Evolutionary conservation across 1,140 invertebrate genomes (phyloP), one percentile per base, ranked within the genome.

Genomic region (Drosophila sproati): DNA sequence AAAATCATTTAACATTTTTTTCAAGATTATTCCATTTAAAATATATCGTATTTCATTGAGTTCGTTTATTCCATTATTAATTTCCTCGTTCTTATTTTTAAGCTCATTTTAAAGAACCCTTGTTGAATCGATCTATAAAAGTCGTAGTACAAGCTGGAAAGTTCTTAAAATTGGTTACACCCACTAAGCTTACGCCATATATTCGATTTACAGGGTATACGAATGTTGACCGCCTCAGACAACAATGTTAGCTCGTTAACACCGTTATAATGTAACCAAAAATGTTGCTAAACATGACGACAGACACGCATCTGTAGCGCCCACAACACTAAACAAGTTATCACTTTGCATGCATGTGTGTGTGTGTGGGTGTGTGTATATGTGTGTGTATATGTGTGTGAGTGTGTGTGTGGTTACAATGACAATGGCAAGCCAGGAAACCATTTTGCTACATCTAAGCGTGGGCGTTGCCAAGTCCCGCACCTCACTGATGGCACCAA

Each of bases 191-290:
- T 12, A 4, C 2, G 12, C 47, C 28, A 8, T 47, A n/a, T n/a
- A 5, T 20, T 63, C 10, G 37, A 32, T 6, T 35, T n/a, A 35
- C 50, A 67, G 60, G 28, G 39, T 64, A 64, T 32, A 6, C 7
- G 6, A 6, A 20, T 37, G 62, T 6, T 31, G n/a, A 5, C 7
- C 2, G 1, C 10, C 20, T 7, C 1, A 35, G 12, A 20, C 6
- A 43, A 43, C 39, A 43, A 43, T 50, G 12, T 31, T 5, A 12
- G 41, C 52, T 72, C 57, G 59, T 63, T 63, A 51, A 54, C 39
- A 39, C n/a, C 41, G 60, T 73, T 77, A 72, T 37, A 87, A 77
- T 77, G 83, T 77, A 82, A 80, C 66, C 48, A 64, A 77, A 82
- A 69, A 62, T 82, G 69, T 74, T 70, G 48, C 69, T 51, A 69